phyloP scores from a whole-genome alignment of 2,888 invertebrate species.

The Arctia plantaginis region DNA sequence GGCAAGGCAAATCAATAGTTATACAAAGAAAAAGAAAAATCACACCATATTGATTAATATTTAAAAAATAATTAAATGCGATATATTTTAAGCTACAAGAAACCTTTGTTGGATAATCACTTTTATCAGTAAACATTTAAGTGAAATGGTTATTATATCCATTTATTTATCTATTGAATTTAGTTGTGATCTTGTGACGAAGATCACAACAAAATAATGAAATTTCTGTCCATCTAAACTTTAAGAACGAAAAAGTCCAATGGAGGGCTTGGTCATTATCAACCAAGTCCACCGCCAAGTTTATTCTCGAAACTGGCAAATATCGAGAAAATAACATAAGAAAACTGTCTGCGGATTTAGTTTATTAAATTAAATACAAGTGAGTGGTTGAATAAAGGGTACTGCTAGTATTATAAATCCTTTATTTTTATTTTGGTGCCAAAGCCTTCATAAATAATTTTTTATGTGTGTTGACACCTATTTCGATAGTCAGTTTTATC shows the following conservation, averaged over 20 bases:
- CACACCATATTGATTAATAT: too few species aligned
- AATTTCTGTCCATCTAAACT: too few species aligned
- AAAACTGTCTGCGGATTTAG: not conserved
- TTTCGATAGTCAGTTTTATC: constrained; percentile 23
- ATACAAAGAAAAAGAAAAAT: too few species aligned
- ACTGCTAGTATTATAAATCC: not conserved
- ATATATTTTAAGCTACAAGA: too few species aligned
- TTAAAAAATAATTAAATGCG: too few species aligned
- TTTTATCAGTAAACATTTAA: too few species aligned
- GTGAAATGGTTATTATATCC: too few species aligned
- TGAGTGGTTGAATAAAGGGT: not conserved
- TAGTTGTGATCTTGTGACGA: too few species aligned
- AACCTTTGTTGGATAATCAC: too few species aligned
- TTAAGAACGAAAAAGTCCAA: not conserved
- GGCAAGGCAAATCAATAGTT: not conserved
- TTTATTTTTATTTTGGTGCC: not conserved
- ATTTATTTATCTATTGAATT: too few species aligned
- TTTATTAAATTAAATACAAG: not conserved
- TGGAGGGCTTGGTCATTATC: not conserved
- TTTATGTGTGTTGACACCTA: constrained; percentile 22
- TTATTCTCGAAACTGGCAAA: not conserved
- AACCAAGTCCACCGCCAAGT: not conserved
- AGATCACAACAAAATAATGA: too few species aligned
- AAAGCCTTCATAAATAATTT: constrained; percentile 21
- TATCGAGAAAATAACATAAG: not conserved